Evolutionary conservation across 2,888 invertebrate species (phyloP).

Genomic region (Liposcelis brunnea): DNA sequence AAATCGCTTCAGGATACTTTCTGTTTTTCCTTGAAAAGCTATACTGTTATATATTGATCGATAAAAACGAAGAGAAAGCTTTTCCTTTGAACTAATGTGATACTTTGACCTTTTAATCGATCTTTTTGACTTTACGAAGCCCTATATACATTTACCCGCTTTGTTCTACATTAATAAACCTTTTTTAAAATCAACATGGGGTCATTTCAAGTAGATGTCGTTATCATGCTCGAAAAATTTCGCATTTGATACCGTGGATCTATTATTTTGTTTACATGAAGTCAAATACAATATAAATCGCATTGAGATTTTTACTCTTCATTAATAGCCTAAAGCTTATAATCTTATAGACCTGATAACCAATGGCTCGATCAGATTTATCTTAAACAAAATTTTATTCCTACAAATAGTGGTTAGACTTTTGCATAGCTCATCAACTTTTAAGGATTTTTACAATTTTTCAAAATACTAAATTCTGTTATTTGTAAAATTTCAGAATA

Average conservation of each 20-base stretch:
- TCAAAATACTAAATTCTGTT: slow-evolving; percentile 17
- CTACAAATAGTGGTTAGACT: no score
- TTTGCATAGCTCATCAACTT: no score
- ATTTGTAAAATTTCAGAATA: slow-evolving; percentile 27
- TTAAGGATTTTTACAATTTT: slow-evolving; percentile 8
- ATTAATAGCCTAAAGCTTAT: no score
- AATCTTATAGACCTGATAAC: no score
- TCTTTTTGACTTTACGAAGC: not conserved
- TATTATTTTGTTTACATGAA: no score
- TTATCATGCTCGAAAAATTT: no score
- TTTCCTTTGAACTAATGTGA: not conserved
- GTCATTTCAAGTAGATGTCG: not conserved
- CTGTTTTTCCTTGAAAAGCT: not conserved
- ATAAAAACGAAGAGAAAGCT: not conserved
- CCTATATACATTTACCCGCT: not conserved
- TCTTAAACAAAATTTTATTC: no score
- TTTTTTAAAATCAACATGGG: not conserved
- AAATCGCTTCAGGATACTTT: not conserved
- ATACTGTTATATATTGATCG: no score
- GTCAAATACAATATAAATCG: no score
- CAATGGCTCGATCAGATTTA: no score
- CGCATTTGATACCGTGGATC: no score
- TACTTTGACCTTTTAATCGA: slow-evolving; percentile 1
- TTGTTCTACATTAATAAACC: slow-evolving; percentile 2
- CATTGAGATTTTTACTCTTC: no score